Conservation (phyloP, 37 sponge, comb jelly and placozoan species). For the Haliclona indistincta region DNA sequence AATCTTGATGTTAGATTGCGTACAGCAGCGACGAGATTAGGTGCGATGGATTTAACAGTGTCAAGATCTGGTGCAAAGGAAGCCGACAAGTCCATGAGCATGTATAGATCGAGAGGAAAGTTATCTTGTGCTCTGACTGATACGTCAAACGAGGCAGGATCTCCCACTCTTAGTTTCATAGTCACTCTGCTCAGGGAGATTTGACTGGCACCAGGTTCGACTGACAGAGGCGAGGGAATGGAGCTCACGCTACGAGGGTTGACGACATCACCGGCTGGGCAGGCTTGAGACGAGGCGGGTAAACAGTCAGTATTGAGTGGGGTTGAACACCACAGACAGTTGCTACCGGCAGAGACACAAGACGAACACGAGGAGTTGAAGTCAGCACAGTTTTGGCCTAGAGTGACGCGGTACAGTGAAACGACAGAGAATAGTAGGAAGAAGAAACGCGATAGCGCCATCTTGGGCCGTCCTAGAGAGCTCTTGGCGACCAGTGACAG, state of each 20-base stretch:
- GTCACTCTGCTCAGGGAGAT: not conserved
- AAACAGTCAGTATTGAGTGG: not conserved
- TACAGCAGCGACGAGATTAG: constrained; percentile 11
- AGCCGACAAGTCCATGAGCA: constrained; percentile 58
- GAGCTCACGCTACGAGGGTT: not conserved
- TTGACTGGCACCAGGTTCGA: not conserved
- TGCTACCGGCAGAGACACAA: not conserved
- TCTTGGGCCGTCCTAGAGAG: not conserved
- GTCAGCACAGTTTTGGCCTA: not conserved
- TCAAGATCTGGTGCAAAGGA: constrained; percentile 30
- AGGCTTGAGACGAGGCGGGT: not conserved
- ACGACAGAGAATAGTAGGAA: not conserved
- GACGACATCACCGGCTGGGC: not conserved
- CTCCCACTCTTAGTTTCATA: constrained; percentile 12
- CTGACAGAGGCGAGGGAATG: too few species aligned
- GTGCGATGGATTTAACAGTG: constrained; percentile 28
- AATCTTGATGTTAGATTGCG: constrained; percentile 30
- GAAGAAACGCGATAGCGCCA: not conserved
- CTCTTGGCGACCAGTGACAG: not conserved
- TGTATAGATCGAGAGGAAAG: constrained; percentile 63
- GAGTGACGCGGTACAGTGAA: not conserved
- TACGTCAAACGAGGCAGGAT: constrained; percentile 25
- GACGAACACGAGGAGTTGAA: not conserved
- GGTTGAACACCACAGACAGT: constrained; percentile 1
- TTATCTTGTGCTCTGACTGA: constrained; percentile 9